These are phyloP conservation scores for Clarias pachynema DNA, from an alignment of 2,797 vertebrate species.

Conservation along the genomic window DNA sequence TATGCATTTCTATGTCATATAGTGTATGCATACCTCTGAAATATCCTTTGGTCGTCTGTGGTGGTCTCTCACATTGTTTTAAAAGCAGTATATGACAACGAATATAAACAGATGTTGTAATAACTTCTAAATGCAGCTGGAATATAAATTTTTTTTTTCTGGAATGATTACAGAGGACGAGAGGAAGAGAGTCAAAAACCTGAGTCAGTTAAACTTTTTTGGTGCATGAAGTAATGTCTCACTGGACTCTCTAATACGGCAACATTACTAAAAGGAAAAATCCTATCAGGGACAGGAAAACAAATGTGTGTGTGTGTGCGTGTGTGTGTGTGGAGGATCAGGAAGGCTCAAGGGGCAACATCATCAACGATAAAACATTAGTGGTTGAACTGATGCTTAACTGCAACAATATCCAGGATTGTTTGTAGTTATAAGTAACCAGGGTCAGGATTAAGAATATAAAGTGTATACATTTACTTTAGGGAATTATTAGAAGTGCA, in stretches of 20 bases:
- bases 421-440: background rate
- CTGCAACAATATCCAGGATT: background rate
- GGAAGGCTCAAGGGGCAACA: background rate
- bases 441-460: background rate
- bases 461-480: background rate
- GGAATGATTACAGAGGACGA: background rate
- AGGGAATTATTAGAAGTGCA: background rate
- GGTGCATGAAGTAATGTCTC: background rate
- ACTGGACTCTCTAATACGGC: background rate
- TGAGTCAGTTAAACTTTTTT: background rate
- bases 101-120: background rate
- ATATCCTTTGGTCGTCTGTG: background rate
- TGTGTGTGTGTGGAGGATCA: too few species aligned
- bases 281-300: background rate
- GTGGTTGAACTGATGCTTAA: background rate
- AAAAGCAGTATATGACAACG: background rate
- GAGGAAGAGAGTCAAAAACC: background rate
- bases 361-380: background rate
- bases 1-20: background rate
- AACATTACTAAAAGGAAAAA: background rate
- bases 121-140: background rate
- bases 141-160: background rate
- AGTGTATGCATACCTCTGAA: background rate
- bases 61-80: background rate
- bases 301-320: background rate